Conservation (phyloP, 2,113 vertebrate genomes). For the Podilymbus podiceps region DNA sequence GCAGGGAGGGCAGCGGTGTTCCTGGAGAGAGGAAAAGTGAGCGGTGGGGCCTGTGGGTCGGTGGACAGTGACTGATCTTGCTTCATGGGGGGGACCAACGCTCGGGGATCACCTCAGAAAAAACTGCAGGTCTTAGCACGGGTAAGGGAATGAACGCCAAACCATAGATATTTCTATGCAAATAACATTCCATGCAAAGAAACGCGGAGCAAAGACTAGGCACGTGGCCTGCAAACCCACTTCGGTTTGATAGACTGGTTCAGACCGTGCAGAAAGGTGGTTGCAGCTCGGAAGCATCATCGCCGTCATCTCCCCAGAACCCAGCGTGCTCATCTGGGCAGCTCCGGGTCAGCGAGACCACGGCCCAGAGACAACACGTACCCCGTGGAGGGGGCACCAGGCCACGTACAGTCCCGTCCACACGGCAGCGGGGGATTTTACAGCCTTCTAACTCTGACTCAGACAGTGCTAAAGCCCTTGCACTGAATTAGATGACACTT, state of each 20-base stretch:
- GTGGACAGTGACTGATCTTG: background rate
- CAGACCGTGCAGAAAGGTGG: background rate
- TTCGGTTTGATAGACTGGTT: background rate
- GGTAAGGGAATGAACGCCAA: background rate
- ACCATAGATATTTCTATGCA: background rate
- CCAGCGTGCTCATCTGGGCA: background rate
- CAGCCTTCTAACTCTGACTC: background rate
- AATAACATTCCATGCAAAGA: background rate
- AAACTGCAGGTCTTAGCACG: background rate
- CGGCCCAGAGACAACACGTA: background rate
- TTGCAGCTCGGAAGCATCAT: background rate
- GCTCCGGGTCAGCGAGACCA: background rate
- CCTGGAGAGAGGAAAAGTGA: background rate
- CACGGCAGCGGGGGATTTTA: background rate
- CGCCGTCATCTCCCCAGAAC: background rate
- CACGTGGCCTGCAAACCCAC: background rate
- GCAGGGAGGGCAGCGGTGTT: accelerated
- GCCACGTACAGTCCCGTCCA: accelerated
- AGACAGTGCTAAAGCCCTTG: background rate
- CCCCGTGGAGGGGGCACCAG: background rate
- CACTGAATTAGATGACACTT: background rate
- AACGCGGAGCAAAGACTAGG: background rate
- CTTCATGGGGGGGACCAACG: background rate
- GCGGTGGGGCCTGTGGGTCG: background rate
- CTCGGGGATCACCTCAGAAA: background rate